phyloP scores from a whole-genome alignment of 2,888 invertebrate species.

The Eupithecia dodoneata region DNA sequence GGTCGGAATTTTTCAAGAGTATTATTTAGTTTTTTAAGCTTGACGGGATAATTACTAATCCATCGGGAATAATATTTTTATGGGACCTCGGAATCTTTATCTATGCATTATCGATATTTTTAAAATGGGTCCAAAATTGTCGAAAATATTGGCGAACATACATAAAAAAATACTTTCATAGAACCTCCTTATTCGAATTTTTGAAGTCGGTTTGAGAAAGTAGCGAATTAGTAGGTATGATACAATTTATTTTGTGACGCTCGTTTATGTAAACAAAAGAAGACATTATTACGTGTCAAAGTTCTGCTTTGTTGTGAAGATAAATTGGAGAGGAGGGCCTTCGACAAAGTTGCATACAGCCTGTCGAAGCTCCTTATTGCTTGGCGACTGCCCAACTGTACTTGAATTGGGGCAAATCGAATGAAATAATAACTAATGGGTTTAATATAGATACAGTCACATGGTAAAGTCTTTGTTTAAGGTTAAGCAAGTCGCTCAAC shows the following conservation, averaged over 20 bases:
- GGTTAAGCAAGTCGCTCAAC: not conserved
- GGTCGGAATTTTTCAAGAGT: no score
- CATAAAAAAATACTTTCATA: no score
- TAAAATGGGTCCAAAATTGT: no score
- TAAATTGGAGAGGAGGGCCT: conserved; percentile 38
- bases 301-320: conserved; percentile 39
- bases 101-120: no score
- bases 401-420: conserved; percentile 53
- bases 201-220: not conserved
- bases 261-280: not conserved
- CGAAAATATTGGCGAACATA: no score
- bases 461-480: not conserved
- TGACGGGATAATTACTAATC: no score
- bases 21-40: no score
- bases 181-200: no score
- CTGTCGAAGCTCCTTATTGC: conserved; percentile 51
- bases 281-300: conserved; percentile 34
- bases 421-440: conserved; percentile 29
- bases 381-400: conserved; percentile 51
- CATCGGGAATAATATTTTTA: no score
- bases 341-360: conserved; percentile 46
- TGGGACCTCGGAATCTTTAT: no score
- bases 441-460: not conserved
- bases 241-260: not conserved
- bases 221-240: not conserved